These are phyloP conservation scores for Charina bottae DNA, from an alignment of 2,113 vertebrate genomes.

Conservation along the genomic window DNA sequence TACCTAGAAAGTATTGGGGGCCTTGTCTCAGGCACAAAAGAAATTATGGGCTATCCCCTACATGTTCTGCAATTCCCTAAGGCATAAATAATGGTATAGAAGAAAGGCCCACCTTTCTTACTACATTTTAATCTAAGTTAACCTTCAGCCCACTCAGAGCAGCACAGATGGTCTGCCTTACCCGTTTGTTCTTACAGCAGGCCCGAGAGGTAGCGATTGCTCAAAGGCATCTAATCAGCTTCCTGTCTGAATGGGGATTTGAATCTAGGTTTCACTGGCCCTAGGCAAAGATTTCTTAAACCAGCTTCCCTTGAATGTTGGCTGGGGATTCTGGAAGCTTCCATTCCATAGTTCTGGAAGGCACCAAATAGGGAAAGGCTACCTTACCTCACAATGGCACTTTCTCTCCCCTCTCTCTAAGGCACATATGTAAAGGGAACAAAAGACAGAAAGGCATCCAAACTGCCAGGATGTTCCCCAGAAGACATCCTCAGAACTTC, in stretches of 20 bases:
- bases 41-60: not conserved
- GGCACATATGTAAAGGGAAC: not conserved
- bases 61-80: not conserved
- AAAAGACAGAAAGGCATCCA: not conserved
- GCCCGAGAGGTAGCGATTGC: not conserved
- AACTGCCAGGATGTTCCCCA: not conserved
- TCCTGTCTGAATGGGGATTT: not conserved
- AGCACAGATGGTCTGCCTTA: not conserved
- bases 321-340: not conserved
- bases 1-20: not conserved
- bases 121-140: not conserved
- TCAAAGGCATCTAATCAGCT: not conserved
- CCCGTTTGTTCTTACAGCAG: not conserved
- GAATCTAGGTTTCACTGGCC: not conserved
- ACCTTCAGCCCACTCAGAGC: not conserved
- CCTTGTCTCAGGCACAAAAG: not conserved
- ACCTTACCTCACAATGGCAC: not conserved
- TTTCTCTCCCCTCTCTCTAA: not conserved
- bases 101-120: not conserved
- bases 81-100: not conserved
- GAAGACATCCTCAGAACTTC: not conserved
- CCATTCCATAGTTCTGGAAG: not conserved
- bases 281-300: not conserved
- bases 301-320: not conserved
- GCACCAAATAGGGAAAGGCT: not conserved